Evolutionary conservation across 1,140 invertebrate genomes (phyloP), one percentile per base, ranked within the genome.

Genomic region (Drosophila santomea): DNA sequence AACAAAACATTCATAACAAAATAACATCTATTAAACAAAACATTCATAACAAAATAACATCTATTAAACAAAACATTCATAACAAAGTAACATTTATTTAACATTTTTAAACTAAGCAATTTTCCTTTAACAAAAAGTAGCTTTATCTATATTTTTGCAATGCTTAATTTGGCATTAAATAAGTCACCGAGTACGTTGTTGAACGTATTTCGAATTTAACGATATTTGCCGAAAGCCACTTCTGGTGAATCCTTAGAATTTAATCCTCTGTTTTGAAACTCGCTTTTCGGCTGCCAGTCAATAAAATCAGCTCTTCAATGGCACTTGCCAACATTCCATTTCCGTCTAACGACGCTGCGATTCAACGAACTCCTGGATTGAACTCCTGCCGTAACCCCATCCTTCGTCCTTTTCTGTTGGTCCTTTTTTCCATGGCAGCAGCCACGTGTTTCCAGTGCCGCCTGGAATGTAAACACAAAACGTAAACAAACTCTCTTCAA

Each of bases 391-490:
- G 7, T 32, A 32, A 10, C 23, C 14, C 12, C 52, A 12, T 17
- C 14, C 54, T 15, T 28, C 56, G 23, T n/a, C 23, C 36, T 17
- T 51, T 28, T 14, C 44, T 14, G 10, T 23, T 17, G 15, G 5
- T 35, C 14, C 3, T 25, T 48, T 15, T 7, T 7, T 50, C 25
- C 48, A 17, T 6, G 35, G 32, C 47, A 14, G 36, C 57, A 14
- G 36, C 57, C 73, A 63, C 61, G 60, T 66, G 72, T 67, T 71
- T 61, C 45, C 52, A 61, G 77, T 10, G 43, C 7, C 3, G 8
- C 25, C 44, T 77, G 81, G 80, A 84, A 84, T 52, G 77, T 84
- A 84, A 84, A 84, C 81, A 84, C 12, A 79, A 58, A 84, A 84
- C 61, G 80, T 84, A 84, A 84, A 84, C 80, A 84, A 75, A 85